A percentile compares a stretch with the other conserved stretches of the same genome.
Conservation (phyloP, 2,113 vertebrate species). For the Mustelus asterias region DNA sequence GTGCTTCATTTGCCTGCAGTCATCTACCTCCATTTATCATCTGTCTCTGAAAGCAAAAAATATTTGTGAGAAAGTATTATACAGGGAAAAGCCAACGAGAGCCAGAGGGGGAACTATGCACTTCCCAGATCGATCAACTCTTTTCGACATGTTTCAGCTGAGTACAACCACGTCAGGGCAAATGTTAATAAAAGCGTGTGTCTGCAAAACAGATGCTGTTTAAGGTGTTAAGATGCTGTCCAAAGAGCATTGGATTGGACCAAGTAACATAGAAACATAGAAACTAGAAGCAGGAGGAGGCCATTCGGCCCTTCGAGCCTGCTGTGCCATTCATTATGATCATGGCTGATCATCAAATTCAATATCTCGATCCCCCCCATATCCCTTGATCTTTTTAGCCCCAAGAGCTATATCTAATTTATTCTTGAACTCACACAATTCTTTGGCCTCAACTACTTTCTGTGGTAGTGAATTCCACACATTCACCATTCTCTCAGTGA, state of each 20-base stretch:
- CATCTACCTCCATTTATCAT: neutral
- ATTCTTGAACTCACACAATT: no score
- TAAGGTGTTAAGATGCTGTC: neutral
- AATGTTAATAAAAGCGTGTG: conserved; percentile 43
- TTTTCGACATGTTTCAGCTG: conserved; percentile 8
- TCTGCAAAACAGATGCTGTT: conserved; percentile 53
- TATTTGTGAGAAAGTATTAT: neutral
- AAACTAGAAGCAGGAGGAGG: no score
- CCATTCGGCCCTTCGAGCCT: no score
- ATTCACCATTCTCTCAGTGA: no score
- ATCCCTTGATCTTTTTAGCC: no score
- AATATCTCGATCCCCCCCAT: no score
- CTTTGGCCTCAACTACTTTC: no score
- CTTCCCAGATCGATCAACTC: conserved; percentile 30
- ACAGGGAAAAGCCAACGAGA: neutral
- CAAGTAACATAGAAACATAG: no score
- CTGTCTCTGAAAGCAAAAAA: neutral
- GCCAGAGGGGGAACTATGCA: neutral
- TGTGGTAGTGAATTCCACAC: no score
- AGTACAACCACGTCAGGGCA: conserved; percentile 45
- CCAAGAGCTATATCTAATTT: no score
- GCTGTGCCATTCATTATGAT: no score
- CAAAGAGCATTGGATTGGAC: neutral
- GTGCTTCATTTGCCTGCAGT: conserved; percentile 19
- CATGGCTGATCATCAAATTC: no score